A percentile compares a stretch with the other conserved stretches of the same genome.
These are phyloP conservation scores for Pygathrix nemaeus DNA, from an alignment of 2,113 vertebrate species.

Conservation along the genomic window DNA sequence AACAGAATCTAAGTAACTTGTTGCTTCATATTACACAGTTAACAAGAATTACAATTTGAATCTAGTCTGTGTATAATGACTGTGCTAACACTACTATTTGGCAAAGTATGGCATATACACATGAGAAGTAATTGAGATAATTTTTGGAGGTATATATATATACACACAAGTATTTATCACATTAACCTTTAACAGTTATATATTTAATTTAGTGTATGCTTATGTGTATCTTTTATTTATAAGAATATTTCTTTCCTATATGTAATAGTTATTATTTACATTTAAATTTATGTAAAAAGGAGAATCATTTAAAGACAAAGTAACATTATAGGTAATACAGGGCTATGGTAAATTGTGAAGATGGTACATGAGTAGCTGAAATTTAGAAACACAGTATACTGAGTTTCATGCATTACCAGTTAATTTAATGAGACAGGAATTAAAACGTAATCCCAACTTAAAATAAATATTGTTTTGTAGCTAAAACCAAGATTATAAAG, in stretches of 20 bases:
- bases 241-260: neutral
- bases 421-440: neutral
- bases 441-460: conserved; percentile 9
- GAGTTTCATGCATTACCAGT: neutral
- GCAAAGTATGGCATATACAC: neutral
- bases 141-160: neutral
- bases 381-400: neutral
- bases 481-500: conserved; percentile 23
- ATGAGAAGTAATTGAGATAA: neutral
- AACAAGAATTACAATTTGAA: neutral
- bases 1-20: neutral
- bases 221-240: neutral
- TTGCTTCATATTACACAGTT: rapidly evolving
- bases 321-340: neutral
- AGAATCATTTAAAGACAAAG: conserved; percentile 7
- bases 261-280: neutral
- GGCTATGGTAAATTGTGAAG: neutral
- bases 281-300: neutral
- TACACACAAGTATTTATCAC: neutral
- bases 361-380: neutral
- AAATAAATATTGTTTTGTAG: neutral
- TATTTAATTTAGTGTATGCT: neutral
- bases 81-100: neutral
- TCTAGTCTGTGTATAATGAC: neutral
- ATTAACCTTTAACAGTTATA: neutral